phyloP scores from a whole-genome alignment of 2,888 invertebrate genomes.

The Candidula unifasciata region DNA sequence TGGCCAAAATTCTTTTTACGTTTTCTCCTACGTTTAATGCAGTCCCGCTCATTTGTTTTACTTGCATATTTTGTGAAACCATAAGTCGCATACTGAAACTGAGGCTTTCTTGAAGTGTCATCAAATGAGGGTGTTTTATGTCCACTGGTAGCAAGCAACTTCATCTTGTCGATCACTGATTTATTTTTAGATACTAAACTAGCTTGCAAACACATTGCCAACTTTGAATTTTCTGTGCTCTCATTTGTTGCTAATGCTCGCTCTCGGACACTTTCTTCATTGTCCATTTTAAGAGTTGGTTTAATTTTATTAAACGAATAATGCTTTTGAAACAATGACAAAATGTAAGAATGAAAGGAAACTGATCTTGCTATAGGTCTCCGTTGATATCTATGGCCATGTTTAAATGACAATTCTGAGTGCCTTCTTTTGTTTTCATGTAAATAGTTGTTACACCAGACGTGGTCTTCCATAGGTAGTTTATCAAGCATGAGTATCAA shows the following conservation, averaged over 20 bases:
- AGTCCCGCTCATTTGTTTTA: not conserved
- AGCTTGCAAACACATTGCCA: not conserved
- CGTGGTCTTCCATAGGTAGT: not conserved
- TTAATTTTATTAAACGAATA: not conserved
- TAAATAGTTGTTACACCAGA: not conserved
- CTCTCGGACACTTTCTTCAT: not conserved
- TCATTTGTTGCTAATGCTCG: too few relatives aligned
- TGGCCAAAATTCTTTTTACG: not conserved
- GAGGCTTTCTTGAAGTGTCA: too few relatives aligned
- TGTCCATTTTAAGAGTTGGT: not conserved
- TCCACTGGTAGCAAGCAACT: not conserved
- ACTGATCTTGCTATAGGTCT: not conserved
- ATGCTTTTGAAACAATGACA: not conserved
- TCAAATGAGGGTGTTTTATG: not conserved
- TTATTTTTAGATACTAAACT: not conserved
- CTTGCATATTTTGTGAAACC: not conserved
- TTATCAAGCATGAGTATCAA: constrained; percentile 17
- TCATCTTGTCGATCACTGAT: not conserved
- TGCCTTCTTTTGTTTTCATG: not conserved
- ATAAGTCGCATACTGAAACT: not conserved
- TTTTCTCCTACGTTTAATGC: not conserved
- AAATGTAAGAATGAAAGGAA: not conserved
- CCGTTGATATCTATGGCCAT: too few relatives aligned
- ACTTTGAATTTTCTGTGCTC: not conserved
- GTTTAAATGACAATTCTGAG: not conserved